Conservation (phyloP, 2,888 invertebrate genomes). For the Zygogramma bicolorata region DNA sequence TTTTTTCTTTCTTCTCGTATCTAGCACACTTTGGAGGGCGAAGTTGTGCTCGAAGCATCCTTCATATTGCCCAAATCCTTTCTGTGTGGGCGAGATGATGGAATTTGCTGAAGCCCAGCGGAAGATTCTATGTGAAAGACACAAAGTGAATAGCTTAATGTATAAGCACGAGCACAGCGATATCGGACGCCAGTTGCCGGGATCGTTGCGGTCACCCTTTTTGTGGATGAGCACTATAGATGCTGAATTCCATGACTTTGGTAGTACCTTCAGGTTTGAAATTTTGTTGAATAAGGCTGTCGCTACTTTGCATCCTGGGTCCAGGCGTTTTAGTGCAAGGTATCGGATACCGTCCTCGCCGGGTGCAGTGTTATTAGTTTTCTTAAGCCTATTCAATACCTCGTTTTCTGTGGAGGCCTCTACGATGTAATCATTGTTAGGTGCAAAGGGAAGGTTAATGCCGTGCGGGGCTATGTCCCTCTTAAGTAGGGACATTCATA, state of each 20-base stretch:
- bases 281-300: conserved; percentile 14
- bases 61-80: conserved; percentile 60
- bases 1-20: conserved; percentile 40
- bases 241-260: conserved; percentile 21
- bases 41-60: conserved; percentile 61
- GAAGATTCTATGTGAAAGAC: no score
- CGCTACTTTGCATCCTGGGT: conserved; percentile 28
- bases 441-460: not conserved
- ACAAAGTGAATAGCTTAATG: conserved; percentile 49
- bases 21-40: conserved; percentile 53
- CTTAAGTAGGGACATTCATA: not conserved
- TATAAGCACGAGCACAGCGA: conserved; percentile 50
- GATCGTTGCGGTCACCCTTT: conserved; percentile 38
- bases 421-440: not conserved
- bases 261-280: not conserved
- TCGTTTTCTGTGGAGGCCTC: not conserved
- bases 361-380: no score
- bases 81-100: conserved; percentile 52
- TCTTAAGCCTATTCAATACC: conserved; percentile 9
- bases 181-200: conserved; percentile 57
- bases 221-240: conserved; percentile 30
- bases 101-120: conserved; percentile 40
- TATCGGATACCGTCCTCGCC: conserved; percentile 32
- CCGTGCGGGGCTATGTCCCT: not conserved
- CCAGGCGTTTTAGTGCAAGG: conserved; percentile 11